These are phyloP conservation scores for Eurystomus gularis DNA, from an alignment of 2,113 vertebrate species.

Conservation along the genomic window DNA sequence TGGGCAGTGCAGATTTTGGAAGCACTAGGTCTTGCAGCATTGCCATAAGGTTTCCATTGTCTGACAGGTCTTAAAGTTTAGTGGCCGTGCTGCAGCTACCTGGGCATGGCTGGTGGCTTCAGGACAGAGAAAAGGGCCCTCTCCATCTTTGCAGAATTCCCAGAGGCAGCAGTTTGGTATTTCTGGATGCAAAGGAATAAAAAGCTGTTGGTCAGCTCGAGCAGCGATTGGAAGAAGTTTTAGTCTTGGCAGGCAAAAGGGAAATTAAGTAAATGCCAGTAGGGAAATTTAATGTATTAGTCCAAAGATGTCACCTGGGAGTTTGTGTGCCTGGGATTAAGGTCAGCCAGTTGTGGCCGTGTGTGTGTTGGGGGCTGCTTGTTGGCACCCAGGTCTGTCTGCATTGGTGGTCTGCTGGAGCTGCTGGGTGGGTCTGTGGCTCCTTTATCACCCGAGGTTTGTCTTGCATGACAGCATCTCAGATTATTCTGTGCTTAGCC, in stretches of 20 bases:
- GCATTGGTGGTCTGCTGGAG: not conserved
- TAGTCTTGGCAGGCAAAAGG: not conserved
- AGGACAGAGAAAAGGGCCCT: not conserved
- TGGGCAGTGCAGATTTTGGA: not conserved
- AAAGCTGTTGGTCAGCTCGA: not conserved
- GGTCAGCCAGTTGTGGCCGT: not conserved
- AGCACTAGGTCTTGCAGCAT: accelerated
- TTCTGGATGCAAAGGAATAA: not conserved
- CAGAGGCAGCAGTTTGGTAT: not conserved
- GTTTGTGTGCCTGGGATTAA: not conserved
- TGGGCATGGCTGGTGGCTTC: not conserved
- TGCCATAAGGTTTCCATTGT: not conserved
- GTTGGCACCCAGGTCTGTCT: not conserved
- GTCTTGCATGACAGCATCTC: not conserved
- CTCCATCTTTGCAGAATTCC: not conserved
- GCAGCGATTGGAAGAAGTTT: not conserved
- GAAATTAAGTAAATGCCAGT: not conserved
- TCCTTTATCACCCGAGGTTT: not conserved
- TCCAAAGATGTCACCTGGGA: not conserved
- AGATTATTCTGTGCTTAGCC: not conserved
- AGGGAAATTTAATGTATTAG: not conserved
- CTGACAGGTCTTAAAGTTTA: not conserved
- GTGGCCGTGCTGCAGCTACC: not conserved
- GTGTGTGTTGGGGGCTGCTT: not conserved
- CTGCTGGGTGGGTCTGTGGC: not conserved